Base-by-base conservation (phyloP, 1,140 invertebrate species). In the Tetranychus urticae region DNA sequence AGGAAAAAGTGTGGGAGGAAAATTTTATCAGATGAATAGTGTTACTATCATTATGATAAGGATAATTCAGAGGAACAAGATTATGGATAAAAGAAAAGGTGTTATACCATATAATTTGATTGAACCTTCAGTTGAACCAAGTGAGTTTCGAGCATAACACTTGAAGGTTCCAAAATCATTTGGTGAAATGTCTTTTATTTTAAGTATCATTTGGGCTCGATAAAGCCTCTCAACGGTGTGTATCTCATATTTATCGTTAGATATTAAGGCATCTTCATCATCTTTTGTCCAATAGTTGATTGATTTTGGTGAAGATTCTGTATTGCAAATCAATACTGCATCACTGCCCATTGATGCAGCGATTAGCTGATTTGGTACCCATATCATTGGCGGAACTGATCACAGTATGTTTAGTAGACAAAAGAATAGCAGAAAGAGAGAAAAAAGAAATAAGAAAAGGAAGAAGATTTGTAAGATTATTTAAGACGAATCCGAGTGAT, bases 101-200 rank as follows among this genome's bases (percentile, higher is more conserved):
- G 39, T 42, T 31, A 34, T 56, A 90, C 87, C 84, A 71, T 90
- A 91, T 55, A 91, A 75, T 67, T 85, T 79, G 69, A 92, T 91
- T 48, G 82, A 83, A 52, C 88, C 88, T 70, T 92, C 88, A 6
- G 87, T 91, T 72, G 90, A 86, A 62, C 89, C 89, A 1, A 92
- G 75, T 3, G 85, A 85, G 75, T 93, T 96, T 67, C 89, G 88
- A 7, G 88, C 86, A 50, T 88, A 82, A 69, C 90, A 96, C 67
- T 85, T 77, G 74, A 91, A 92, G 0, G 80, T 81, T 31, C 88
- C 89, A 54, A 85, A 80, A 71, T 96, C 89, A 23, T 80, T 61
- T 1, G 58, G 52, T n/a, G 61, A 50, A 2, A 69, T 35, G 35
- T 64, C 60, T 56, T 59, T 42, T 3, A 69, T 65, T 0, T 55